Percentiles rank a stretch among this genome's conserved stretches.
phyloP scores from a whole-genome alignment of 2,113 vertebrate species.

The Nothocercus nigrocapillus region DNA sequence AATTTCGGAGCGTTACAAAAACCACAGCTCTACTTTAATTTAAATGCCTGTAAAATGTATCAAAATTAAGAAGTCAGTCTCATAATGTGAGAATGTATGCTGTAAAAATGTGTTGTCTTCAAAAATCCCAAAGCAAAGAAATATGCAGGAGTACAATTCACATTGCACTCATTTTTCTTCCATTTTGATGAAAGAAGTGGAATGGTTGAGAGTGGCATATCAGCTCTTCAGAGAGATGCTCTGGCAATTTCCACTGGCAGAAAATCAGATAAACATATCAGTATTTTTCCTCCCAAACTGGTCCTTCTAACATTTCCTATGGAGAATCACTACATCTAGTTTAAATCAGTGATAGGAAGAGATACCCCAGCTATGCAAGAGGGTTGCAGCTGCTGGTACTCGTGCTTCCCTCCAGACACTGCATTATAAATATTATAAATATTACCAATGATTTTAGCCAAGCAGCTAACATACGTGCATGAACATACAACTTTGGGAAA shows the following conservation, averaged over 20 bases:
- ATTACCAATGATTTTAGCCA: neutral
- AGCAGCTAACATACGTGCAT: neutral
- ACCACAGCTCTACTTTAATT: neutral
- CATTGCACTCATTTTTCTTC: neutral
- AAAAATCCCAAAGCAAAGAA: neutral
- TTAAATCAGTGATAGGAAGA: neutral
- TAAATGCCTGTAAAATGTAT: neutral
- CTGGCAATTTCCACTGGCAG: neutral
- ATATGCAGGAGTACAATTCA: neutral
- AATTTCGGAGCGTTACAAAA: neutral
- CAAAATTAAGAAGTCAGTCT: neutral
- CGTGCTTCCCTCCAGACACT: neutral
- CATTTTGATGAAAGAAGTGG: neutral
- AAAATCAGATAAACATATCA: neutral
- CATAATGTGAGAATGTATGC: neutral
- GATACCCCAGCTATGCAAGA: neutral
- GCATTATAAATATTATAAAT: fast-evolving
- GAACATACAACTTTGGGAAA: neutral
- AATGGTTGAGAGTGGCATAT: neutral
- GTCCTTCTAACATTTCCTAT: neutral
- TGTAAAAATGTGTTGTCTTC: neutral
- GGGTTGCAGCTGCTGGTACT: neutral
- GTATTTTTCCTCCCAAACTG: neutral
- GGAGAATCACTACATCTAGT: neutral
- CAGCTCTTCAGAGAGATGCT: neutral